These are phyloP conservation scores for Anabacerthia variegaticeps DNA, from an alignment of 2,797 vertebrate species.

Conservation along the genomic window DNA sequence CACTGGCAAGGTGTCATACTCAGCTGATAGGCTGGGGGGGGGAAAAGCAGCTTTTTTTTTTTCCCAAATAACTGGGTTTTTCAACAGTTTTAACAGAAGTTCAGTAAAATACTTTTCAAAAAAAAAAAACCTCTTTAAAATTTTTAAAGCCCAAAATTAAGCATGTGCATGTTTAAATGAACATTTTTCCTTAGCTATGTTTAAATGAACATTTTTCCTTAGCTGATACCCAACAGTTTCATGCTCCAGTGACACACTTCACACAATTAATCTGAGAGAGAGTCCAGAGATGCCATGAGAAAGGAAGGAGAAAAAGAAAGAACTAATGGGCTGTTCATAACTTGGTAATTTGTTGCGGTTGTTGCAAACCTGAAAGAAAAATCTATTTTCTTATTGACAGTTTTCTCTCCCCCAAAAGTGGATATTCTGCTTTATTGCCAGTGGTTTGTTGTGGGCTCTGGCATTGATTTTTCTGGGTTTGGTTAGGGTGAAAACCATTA, in stretches of 20 bases:
- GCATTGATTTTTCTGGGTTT: neutral
- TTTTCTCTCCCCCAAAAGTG: neutral
- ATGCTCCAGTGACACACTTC: neutral
- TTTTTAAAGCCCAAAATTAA: neutral
- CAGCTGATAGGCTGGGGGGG: neutral
- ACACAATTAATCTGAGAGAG: neutral
- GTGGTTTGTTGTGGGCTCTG: neutral
- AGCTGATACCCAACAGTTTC: neutral
- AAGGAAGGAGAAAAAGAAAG: neutral
- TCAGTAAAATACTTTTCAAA: neutral
- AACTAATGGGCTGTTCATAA: neutral
- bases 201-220: neutral
- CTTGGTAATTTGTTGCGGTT: neutral
- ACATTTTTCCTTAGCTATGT: neutral
- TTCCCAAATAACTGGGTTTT: neutral
- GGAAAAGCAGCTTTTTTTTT: no score
- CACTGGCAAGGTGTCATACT: neutral
- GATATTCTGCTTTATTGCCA: neutral
- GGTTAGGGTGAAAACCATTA: neutral
- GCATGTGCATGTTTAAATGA: neutral
- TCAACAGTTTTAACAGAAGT: neutral
- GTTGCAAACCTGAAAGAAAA: slow-evolving; percentile 20
- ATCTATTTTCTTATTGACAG: slow-evolving; percentile 16
- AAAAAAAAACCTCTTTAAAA: accelerated
- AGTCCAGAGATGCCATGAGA: neutral